Evolutionary conservation across 2,797 vertebrate genomes (phyloP), one percentile per base, ranked within the genome.

Genomic region (Hydrophis major): DNA sequence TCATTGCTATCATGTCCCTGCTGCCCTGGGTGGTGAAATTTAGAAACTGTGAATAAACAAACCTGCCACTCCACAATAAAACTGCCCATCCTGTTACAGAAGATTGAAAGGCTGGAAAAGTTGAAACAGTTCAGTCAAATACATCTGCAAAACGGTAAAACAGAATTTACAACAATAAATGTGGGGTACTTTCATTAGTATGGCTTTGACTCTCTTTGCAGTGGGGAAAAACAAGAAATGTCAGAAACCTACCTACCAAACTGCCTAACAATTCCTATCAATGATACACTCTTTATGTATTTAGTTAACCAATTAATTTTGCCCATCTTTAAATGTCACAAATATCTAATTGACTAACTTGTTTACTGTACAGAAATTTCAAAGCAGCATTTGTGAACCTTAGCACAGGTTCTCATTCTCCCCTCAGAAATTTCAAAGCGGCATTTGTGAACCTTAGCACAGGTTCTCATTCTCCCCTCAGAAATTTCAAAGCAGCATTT

Each of bases 401-500:
- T 18, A 60, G 37, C 53, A 3, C 18, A 18, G 27, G 18, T 53
- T 91, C 50, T 86, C 89, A 92, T 92, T 1, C 0, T 92, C 87
- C 94, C 93, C 94, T 32, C 94, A 95, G 50, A 50, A 50, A 8
- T 50, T 50, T 47, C 50, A 42, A 74, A 37, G 53, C 12, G 4
- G 10, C 42, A 27, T 90, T 59, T 87, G 61, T 16, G 20, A 25
- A 89, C 10, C 57, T 42, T 20, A 61, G 37, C 53, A 3, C 18
- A 18, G 27, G 18, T 53, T 91, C 32, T 86, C 90, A 92, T 92
- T 1, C 0, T 92, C 86, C 94, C 93, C 94, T 20, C 94, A 95
- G 37, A 37, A 37, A 37, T 37, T 37, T 37, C 37, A 37, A 37
- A 37, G 37, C 37, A 2, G 37, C 37, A 37, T 37, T 37, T 37